phyloP scores from a whole-genome alignment of 2,113 vertebrate species.

The Toxostoma redivivum region DNA sequence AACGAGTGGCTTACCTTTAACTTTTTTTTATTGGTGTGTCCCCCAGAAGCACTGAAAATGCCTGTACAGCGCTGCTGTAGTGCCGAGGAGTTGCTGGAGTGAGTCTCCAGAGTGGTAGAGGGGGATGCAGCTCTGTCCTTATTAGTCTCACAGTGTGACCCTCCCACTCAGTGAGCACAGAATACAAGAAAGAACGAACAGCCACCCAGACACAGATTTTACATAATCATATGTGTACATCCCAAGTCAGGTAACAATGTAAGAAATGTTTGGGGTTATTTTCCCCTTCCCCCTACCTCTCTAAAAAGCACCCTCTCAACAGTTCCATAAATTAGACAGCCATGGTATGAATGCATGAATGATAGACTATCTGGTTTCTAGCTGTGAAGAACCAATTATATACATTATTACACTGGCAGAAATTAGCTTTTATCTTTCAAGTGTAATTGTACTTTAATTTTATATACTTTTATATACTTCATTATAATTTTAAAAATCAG shows the following conservation, averaged over 20 bases:
- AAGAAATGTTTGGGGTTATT: not conserved
- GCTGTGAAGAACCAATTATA: not conserved
- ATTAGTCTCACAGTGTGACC: constrained; percentile 94
- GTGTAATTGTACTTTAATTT: constrained; percentile 19
- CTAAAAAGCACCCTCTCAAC: not conserved
- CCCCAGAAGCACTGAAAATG: constrained; percentile 50
- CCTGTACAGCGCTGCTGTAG: constrained; percentile 51
- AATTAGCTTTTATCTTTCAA: constrained; percentile 16
- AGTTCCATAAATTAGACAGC: constrained; percentile 12
- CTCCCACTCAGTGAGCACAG: constrained; percentile 90
- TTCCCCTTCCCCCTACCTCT: not conserved
- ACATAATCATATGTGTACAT: not conserved
- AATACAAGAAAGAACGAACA: constrained; percentile 72
- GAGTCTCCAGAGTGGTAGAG: constrained; percentile 70
- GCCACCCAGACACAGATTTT: constrained; percentile 29
- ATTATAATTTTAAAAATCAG: constrained; percentile 9
- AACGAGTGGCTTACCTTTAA: constrained; percentile 71
- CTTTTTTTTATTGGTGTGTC: not conserved
- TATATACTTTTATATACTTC: not conserved
- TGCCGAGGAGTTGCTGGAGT: constrained; percentile 60
- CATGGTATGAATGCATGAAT: not conserved
- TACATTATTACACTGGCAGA: not conserved
- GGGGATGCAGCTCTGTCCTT: constrained; percentile 88
- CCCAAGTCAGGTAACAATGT: not conserved
- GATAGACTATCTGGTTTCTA: constrained; percentile 31